Percentiles rank a stretch among this genome's conserved stretches.
Evolutionary conservation across 1,140 invertebrate species (phyloP).

Genomic region (Meteorus sp.): DNA sequence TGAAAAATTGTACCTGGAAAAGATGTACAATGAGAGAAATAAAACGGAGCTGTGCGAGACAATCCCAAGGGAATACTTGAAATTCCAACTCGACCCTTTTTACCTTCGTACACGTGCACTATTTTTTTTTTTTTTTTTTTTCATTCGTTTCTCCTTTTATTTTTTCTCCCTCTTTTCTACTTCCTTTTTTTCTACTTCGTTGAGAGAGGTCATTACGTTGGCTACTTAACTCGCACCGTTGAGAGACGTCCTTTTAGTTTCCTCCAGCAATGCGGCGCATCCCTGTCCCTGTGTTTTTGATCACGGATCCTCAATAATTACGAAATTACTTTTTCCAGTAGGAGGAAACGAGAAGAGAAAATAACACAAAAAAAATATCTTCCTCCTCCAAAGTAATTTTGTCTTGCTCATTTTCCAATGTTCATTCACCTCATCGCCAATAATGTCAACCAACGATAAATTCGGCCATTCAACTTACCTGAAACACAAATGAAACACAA

Average conservation of each 20-base stretch:
- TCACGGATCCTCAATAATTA: conserved; percentile 25
- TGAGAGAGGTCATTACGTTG: conserved; percentile 37
- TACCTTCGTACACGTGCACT: conserved; percentile 17
- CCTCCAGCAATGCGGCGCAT: not conserved
- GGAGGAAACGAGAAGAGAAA: too few species aligned
- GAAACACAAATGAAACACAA: conserved; percentile 11
- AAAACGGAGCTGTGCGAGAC: conserved; percentile 49
- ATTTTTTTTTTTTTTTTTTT: conserved; percentile 20
- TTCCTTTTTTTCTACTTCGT: conserved; percentile 14
- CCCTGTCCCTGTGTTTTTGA: conserved; percentile 1
- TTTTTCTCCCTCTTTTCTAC: not conserved
- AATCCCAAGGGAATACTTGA: conserved; percentile 51
- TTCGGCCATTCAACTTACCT: conserved; percentile 13
- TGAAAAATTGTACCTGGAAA: too few species aligned
- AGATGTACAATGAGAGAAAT: conserved; percentile 40
- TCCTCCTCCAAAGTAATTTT: not conserved
- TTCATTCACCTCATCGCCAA: too few species aligned
- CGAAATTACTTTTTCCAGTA: conserved; percentile 13
- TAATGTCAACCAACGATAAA: too few species aligned
- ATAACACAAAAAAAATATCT: not conserved
- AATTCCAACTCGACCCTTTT: conserved; percentile 48
- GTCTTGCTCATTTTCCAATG: not conserved
- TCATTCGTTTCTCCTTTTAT: conserved; percentile 15
- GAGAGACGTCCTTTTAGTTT: conserved; percentile 26
- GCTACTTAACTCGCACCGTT: conserved; percentile 37